Base-by-base conservation (phyloP, 2,797 vertebrate genomes). In the Rousettus madagascariensis region DNA sequence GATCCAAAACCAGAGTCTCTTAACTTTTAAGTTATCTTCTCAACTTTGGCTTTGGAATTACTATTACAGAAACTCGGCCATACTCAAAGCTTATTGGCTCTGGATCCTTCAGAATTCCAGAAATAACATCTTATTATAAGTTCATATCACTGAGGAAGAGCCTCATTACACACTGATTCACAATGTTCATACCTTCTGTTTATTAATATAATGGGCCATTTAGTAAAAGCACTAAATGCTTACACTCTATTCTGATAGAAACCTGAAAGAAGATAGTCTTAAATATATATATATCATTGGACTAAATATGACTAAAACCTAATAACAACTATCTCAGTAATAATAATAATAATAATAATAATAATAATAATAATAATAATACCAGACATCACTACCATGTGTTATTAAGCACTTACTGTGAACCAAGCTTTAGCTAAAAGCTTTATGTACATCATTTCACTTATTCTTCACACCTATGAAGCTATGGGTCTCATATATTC, bases 21-120 rank as follows among this genome's bases (percentile, higher is more conserved):
- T 71, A 69, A 75, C 66, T 85, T 87, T 85, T 77, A 93, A 94
- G 78, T 82, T 63, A 38, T 57, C 38, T 57, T 92, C 71, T 36
- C 68, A 36, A 63, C n/a, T 94, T 94, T 80, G 68, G 66, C 66
- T 82, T 6, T 85, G 61, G 91, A 79, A 68, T 78, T 71, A 4
- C 28, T 94, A 10, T 92, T 92, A 59, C 0, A 86, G 46, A 72
- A 80, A 66, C 19, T 77, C 59, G 75, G 46, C 59, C 41, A 78
- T 6, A 80, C 51, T 87, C 82, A 71, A 84, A 49, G 43, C 26
- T 84, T 63, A 79, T 61, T 91, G 46, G 33, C 43, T 77, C 30
- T 86, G 41, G 33, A 61, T 69, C 46, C 61, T 69, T 15, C 20
- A 72, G 59, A 59, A 91, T 91, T 90, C 46, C 74, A 55, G 49